These are phyloP conservation scores for Peromyscus polionotus DNA, from an alignment of 2,113 vertebrate species.

Conservation along the genomic window DNA sequence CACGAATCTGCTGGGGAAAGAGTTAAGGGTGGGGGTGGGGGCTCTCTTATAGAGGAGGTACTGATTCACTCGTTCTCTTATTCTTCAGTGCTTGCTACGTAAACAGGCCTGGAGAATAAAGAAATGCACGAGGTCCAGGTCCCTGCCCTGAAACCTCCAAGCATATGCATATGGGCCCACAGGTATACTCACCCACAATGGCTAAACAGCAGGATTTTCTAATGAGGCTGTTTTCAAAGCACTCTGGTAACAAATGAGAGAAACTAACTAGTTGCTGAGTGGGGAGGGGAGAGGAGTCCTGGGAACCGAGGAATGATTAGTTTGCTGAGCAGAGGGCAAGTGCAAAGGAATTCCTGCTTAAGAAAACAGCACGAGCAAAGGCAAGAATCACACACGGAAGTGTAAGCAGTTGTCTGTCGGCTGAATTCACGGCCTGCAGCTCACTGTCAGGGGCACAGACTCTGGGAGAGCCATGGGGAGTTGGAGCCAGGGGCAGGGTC, in stretches of 20 bases:
- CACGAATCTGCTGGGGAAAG: neutral
- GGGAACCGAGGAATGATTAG: conserved; percentile 4
- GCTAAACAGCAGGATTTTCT: neutral
- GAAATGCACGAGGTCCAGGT: neutral
- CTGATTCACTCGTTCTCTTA: conserved; percentile 25
- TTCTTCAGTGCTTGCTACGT: conserved; percentile 24
- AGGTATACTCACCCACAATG: neutral
- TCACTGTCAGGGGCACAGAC: neutral
- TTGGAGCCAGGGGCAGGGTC: neutral
- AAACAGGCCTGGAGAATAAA: neutral
- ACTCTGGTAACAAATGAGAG: conserved; percentile 12
- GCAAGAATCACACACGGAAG: neutral
- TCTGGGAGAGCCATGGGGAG: neutral
- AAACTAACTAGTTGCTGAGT: neutral
- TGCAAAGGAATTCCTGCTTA: neutral
- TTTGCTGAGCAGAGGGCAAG: conserved; percentile 22
- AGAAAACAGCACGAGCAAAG: conserved; percentile 25
- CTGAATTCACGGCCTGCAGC: neutral
- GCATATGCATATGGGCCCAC: neutral
- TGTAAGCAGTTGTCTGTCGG: neutral
- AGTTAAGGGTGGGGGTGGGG: neutral
- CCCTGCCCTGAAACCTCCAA: neutral
- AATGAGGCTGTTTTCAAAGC: neutral
- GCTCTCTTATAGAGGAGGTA: neutral
- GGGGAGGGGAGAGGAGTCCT: neutral